phyloP scores from a whole-genome alignment of 1,140 invertebrate species.

The Drosophila subobscura region DNA sequence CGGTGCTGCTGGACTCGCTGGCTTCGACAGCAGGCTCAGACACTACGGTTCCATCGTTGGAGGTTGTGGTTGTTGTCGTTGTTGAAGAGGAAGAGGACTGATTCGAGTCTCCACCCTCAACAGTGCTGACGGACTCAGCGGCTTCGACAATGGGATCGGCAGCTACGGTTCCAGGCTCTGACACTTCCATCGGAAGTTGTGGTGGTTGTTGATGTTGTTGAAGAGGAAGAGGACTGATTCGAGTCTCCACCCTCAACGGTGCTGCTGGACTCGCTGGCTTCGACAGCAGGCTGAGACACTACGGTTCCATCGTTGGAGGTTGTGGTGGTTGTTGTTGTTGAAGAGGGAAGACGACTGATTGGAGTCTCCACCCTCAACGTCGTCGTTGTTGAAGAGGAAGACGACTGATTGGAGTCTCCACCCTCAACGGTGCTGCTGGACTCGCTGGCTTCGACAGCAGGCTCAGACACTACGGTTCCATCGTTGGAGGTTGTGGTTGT shows the following conservation, averaged over 20 bases:
- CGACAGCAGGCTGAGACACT: background rate
- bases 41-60: background rate
- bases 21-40: background rate
- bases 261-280: background rate
- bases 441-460: background rate
- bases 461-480: background rate
- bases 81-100: constrained; percentile 8
- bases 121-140: background rate
- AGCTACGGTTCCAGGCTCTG: background rate
- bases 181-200: constrained; percentile 3
- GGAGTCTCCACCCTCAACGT: background rate
- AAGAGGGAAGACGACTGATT: constrained; percentile 2
- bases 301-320: background rate
- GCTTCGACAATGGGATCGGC: constrained; percentile 1
- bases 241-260: background rate
- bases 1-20: background rate
- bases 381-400: background rate
- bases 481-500: constrained; percentile 20
- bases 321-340: background rate
- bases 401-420: background rate
- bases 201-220: constrained; percentile 7
- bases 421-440: background rate
- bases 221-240: constrained; percentile 3
- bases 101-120: background rate
- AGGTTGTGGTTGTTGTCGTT: background rate